These are phyloP conservation scores for Oryzias woworae DNA, from an alignment of 2,113 vertebrate genomes.

Conservation along the genomic window DNA sequence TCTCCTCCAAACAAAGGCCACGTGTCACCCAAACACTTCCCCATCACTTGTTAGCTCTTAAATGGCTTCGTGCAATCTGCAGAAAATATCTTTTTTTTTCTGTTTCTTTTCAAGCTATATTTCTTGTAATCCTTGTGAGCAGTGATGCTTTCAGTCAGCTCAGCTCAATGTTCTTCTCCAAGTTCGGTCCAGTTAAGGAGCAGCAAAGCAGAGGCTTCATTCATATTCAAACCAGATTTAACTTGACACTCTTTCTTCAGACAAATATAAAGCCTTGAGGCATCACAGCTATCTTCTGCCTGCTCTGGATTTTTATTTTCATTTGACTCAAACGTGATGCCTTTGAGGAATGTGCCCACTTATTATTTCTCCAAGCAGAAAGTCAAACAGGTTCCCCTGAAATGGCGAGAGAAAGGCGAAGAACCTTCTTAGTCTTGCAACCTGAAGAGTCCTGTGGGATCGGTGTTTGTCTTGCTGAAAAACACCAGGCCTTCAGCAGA, in stretches of 20 bases:
- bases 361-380: background rate
- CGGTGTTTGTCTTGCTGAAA: conserved; percentile 49
- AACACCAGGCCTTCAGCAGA: conserved; percentile 85
- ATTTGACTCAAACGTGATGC: background rate
- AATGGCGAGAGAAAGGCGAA: conserved; percentile 78
- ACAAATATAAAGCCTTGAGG: background rate
- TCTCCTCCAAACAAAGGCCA: conserved; percentile 12
- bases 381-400: conserved; percentile 82
- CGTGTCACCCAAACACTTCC: background rate
- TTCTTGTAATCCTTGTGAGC: conserved; percentile 14
- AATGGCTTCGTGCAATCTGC: conserved; percentile 27
- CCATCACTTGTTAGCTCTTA: background rate
- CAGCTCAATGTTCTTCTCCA: conserved; percentile 1
- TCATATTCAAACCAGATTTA: conserved; percentile 6
- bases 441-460: conserved; percentile 34
- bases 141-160: background rate
- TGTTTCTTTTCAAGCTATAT: conserved; percentile 6
- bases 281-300: background rate
- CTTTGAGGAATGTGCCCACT: background rate
- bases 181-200: background rate
- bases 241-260: background rate
- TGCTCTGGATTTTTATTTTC: too few relatives aligned
- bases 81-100: conserved; percentile 24
- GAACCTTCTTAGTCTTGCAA: conserved; percentile 75
- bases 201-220: conserved; percentile 4